phyloP scores from a whole-genome alignment of 2,797 vertebrate genomes.

The Schizothorax lantsangensis region DNA sequence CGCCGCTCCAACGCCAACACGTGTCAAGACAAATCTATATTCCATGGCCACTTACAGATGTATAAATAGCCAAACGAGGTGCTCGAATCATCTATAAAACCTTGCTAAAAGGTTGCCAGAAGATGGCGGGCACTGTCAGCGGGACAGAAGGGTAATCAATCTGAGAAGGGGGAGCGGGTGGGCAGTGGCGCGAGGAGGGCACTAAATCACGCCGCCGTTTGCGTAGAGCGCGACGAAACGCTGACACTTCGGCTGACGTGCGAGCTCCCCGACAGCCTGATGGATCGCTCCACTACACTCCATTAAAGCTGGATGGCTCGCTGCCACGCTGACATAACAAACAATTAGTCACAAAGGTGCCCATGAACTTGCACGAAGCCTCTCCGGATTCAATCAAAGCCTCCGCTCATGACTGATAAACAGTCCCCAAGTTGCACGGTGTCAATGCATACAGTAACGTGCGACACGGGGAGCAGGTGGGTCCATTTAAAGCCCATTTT shows the following conservation, averaged over 20 bases:
- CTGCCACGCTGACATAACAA: constrained; percentile 80
- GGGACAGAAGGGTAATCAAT: constrained; percentile 78
- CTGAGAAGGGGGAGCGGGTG: constrained; percentile 69
- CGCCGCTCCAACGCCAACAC: constrained; percentile 72
- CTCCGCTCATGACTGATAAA: constrained; percentile 47
- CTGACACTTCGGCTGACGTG: constrained; percentile 77
- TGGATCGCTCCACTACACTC: constrained; percentile 81
- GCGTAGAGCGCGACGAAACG: constrained; percentile 71
- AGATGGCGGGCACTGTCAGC: constrained; percentile 77
- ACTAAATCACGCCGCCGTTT: constrained; percentile 79
- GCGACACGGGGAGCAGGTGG: constrained; percentile 22
- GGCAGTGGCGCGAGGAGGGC: constrained; percentile 68
- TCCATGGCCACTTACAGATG: constrained; percentile 86
- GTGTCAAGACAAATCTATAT: constrained; percentile 86
- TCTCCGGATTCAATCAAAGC: constrained; percentile 50
- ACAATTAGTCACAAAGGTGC: constrained; percentile 81
- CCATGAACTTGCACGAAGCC: constrained; percentile 63
- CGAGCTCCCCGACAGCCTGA: constrained; percentile 76
- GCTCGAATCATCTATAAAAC: constrained; percentile 84
- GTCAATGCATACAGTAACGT: constrained; percentile 38
- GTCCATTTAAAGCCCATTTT: constrained; percentile 52
- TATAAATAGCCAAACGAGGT: constrained; percentile 86
- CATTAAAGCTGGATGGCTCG: constrained; percentile 79
- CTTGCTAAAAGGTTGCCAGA: constrained; percentile 82
- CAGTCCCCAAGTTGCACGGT: constrained; percentile 12